phyloP scores from a whole-genome alignment of 2,888 invertebrate species.

The Chrysodeixis includens region DNA sequence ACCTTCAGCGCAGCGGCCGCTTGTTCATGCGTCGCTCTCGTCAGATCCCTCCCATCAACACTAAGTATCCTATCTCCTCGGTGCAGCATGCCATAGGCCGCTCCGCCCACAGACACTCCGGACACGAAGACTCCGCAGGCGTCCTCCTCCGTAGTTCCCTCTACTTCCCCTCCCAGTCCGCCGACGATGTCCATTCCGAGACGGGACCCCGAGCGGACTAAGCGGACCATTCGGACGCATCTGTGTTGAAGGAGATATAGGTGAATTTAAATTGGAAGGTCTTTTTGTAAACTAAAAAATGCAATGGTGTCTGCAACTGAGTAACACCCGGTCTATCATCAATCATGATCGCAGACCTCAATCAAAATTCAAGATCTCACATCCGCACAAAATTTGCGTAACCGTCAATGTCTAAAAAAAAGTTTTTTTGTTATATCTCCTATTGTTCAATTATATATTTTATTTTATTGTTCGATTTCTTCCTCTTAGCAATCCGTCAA shows the following conservation, averaged over 20 bases:
- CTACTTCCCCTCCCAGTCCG: slow-evolving; percentile 82
- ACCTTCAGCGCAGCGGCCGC: slow-evolving; percentile 92
- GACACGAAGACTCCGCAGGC: slow-evolving; percentile 87
- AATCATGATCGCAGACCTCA: too few species aligned
- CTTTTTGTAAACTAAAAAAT: too few species aligned
- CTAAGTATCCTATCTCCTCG: slow-evolving; percentile 93
- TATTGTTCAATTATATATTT: too few species aligned
- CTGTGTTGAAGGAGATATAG: slow-evolving; percentile 58
- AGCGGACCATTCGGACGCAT: slow-evolving; percentile 85
- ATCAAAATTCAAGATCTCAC: too few species aligned
- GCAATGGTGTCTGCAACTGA: too few species aligned
- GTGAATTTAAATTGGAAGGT: too few species aligned
- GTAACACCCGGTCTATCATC: too few species aligned
- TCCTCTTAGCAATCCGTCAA: too few species aligned
- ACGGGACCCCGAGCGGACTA: slow-evolving; percentile 85
- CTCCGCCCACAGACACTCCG: slow-evolving; percentile 81
- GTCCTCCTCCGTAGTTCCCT: slow-evolving; percentile 76
- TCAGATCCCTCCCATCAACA: slow-evolving; percentile 93
- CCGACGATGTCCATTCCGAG: slow-evolving; percentile 88
- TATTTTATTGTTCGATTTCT: too few species aligned
- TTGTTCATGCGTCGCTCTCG: slow-evolving; percentile 93
- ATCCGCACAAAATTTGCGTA: too few species aligned
- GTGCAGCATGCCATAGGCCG: slow-evolving; percentile 88
- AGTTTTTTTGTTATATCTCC: too few species aligned
- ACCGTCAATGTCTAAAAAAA: too few species aligned